Conservation (phyloP, 2,113 vertebrate genomes). For the Engystomops pustulosus region DNA sequence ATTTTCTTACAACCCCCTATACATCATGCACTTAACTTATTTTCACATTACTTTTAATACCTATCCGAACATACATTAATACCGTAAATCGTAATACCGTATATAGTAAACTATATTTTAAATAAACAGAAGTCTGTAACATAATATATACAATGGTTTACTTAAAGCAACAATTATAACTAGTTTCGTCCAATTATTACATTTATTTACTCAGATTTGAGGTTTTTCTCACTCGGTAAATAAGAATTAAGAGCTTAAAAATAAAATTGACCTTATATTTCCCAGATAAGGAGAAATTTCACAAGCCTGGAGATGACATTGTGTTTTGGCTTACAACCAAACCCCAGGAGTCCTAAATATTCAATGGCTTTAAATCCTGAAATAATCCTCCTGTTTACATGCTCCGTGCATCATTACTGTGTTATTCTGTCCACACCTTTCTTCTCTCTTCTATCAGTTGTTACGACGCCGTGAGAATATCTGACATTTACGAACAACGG, state of each 20-base stretch:
- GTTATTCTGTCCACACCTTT: slow-evolving; percentile 15
- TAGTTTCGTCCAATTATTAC: no score
- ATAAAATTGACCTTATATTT: neutral
- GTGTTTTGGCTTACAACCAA: slow-evolving; percentile 4
- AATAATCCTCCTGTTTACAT: slow-evolving; percentile 13
- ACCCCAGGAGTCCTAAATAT: slow-evolving; percentile 41
- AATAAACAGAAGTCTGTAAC: no score
- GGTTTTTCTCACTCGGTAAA: neutral
- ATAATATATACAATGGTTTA: no score
- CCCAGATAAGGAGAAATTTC: neutral
- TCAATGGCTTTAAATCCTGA: slow-evolving; percentile 12
- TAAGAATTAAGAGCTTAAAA: neutral
- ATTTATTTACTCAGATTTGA: neutral
- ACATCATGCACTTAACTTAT: no score
- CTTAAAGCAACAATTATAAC: no score
- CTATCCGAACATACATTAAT: no score
- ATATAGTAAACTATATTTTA: no score
- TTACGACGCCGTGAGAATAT: neutral
- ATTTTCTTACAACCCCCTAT: no score
- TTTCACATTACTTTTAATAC: no score
- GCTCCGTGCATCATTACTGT: slow-evolving; percentile 5
- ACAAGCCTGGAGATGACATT: neutral
- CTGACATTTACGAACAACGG: neutral
- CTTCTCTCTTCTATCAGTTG: neutral
- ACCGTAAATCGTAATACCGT: no score